Evolutionary conservation across 2,797 vertebrate species (phyloP).

Genomic region (Sebastes itinus): DNA sequence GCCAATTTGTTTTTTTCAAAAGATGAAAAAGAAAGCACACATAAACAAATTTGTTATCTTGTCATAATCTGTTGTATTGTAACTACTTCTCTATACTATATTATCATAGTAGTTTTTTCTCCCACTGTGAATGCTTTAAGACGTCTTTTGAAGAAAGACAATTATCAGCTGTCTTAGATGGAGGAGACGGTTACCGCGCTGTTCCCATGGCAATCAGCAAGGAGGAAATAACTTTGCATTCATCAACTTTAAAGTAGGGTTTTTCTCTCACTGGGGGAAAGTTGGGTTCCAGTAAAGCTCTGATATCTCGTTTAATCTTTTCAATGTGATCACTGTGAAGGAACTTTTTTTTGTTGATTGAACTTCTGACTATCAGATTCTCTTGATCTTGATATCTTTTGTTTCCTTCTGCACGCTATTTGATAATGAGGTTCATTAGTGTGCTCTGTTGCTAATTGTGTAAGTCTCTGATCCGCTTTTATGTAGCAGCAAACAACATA

Average conservation of each 20-base stretch:
- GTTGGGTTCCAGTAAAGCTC: conserved; percentile 2
- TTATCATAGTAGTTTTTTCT: neutral
- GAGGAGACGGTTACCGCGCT: conserved; percentile 29
- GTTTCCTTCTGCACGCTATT: neutral
- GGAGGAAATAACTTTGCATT: conserved; percentile 57
- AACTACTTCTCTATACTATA: neutral
- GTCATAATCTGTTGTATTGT: neutral
- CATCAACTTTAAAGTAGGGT: conserved; percentile 48
- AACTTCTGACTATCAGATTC: neutral
- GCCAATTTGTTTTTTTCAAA: conserved; percentile 6
- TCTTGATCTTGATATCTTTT: neutral
- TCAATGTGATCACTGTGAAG: neutral
- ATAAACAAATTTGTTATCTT: neutral
- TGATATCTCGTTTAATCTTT: conserved; percentile 20
- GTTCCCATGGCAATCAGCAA: conserved; percentile 60
- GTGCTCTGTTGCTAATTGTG: neutral
- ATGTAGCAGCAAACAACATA: neutral
- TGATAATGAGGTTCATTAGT: neutral
- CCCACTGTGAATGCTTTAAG: neutral
- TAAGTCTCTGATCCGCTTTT: neutral
- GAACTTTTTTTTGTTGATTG: neutral
- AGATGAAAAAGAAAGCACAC: neutral
- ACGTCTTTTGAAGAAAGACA: conserved; percentile 33
- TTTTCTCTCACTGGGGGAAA: conserved; percentile 1
- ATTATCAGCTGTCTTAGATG: conserved; percentile 24